These are phyloP conservation scores for Pantelozetes paolii DNA, from an alignment of 2,888 invertebrate genomes.

Conservation along the genomic window DNA sequence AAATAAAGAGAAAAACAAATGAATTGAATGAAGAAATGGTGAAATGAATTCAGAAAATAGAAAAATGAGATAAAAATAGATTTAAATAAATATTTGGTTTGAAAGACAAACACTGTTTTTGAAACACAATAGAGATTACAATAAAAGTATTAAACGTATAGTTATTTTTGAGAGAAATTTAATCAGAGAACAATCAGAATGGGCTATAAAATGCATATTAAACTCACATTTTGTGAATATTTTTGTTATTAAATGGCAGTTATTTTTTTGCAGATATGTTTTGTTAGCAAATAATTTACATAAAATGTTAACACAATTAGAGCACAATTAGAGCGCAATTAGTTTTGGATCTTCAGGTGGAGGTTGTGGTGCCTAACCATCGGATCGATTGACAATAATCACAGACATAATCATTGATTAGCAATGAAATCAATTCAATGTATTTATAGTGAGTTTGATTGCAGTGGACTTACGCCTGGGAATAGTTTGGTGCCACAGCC, in stretches of 20 bases:
- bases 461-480: not conserved
- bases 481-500: slow-evolving; percentile 91
- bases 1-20: not conserved
- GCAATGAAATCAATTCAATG: not conserved
- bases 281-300: slow-evolving; percentile 4
- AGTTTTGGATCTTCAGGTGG: slow-evolving; percentile 18
- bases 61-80: slow-evolving; percentile 9
- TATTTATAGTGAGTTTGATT: not conserved
- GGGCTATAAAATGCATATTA: not conserved
- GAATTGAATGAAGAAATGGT: too few relatives aligned
- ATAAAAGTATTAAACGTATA: not conserved
- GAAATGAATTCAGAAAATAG: not conserved
- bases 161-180: not conserved
- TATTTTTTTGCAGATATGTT: not conserved
- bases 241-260: not conserved
- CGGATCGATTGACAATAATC: not conserved
- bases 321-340: not conserved
- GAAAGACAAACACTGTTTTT: not conserved
- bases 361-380: slow-evolving; percentile 6
- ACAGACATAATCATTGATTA: not conserved
- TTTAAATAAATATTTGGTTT: slow-evolving; percentile 10
- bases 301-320: not conserved
- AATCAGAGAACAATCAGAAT: not conserved
- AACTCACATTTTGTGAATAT: not conserved
- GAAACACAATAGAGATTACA: too few relatives aligned